Evolutionary conservation across 1,140 invertebrate genomes (phyloP), one percentile per base, ranked within the genome.

Genomic region (Drosophila melanica): DNA sequence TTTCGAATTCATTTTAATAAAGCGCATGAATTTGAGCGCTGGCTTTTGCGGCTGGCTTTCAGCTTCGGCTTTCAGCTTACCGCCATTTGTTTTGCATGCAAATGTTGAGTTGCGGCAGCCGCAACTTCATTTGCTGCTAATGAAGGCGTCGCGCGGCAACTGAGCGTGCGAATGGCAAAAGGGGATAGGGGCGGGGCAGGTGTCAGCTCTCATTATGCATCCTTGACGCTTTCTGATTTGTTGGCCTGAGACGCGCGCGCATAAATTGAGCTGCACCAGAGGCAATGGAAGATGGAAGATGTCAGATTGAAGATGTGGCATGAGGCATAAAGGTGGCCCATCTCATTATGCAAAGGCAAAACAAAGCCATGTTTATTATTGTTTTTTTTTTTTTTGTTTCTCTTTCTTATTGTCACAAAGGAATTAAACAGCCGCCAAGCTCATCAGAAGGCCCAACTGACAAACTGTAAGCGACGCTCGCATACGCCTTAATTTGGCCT

Each of bases 1-100:
- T 86, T 86, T 82, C 59, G 82, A 63, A 82, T 86, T 87, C 84
- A 82, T 86, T 86, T 86, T 82, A 86, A 86, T 87, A 86, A 79
- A 86, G 79, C 79, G 76, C 79, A 86, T 82, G 81, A 86, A 87
- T 87, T 89, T 79, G 42, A 50, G 64, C 58, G 72, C 53, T 82
- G 71, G 75, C 72, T 77, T 74, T 79, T 86, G 82, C 71, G 82
- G 82, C 75, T 73, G 82, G 82, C 75, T 73, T 68, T 39, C 54
- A 60, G 45, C 62, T 27, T 35, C 57, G 55, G 45, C 54, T 30
- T 27, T 51, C 47, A 44, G 10, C 54, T 23, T 70, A 55, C 57
- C 68, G 50, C 45, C 63, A 57, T 64, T 87, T 70, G 75, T 73
- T 72, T 71, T 73, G 75, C 79, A 87, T 82, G 82, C 82, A 86